Evolutionary conservation across 37 sponge, comb jelly and placozoan species (phyloP).

Genomic region (Haliclona indistincta): DNA sequence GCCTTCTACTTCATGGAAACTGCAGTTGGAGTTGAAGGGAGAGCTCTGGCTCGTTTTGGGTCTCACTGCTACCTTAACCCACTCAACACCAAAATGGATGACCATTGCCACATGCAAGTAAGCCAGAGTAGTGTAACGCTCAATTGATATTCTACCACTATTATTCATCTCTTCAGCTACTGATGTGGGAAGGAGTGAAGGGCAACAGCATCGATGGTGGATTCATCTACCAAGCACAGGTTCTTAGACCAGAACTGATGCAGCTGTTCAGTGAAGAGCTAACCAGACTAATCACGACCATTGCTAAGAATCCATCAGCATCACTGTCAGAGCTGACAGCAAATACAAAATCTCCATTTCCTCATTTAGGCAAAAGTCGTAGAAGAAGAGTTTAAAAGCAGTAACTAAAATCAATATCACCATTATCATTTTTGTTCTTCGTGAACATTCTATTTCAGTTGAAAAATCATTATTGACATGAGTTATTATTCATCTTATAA

Average conservation of each 20-base stretch:
- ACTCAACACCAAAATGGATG: slow-evolving; percentile 72
- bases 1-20: slow-evolving; percentile 84
- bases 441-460: not conserved
- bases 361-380: not conserved
- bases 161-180: slow-evolving; percentile 42
- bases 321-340: slow-evolving; percentile 14
- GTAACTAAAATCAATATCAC: not conserved
- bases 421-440: not conserved
- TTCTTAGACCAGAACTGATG: slow-evolving; percentile 52
- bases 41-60: slow-evolving; percentile 76
- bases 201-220: slow-evolving; percentile 50
- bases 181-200: slow-evolving; percentile 74
- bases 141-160: not conserved
- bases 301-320: slow-evolving; percentile 40
- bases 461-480: not conserved
- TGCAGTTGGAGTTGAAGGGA: slow-evolving; percentile 79
- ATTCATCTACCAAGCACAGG: slow-evolving; percentile 65
- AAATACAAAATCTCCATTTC: slow-evolving; percentile 45
- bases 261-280: slow-evolving; percentile 40
- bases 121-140: not conserved
- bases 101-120: slow-evolving; percentile 79
- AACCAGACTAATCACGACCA: slow-evolving; percentile 29
- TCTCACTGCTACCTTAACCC: slow-evolving; percentile 79
- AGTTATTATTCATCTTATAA: not conserved
- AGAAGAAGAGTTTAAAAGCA: not conserved